Evolutionary conservation across 64 coral and sea anemone species (phyloP).

Genomic region (Porites australiensis): DNA sequence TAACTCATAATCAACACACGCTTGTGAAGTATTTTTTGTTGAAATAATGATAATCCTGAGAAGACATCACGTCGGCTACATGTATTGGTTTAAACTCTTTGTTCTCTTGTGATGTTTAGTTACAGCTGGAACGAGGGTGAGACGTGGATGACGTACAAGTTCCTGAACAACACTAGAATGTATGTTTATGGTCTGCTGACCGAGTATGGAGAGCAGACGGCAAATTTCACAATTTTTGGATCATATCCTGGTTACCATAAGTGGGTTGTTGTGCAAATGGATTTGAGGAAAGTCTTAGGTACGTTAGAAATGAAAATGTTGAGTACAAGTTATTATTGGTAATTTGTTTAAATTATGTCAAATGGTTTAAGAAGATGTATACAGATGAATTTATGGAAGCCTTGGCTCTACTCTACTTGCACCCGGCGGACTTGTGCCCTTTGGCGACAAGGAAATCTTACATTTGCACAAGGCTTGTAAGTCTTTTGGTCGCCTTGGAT

Average conservation of each 20-base stretch:
- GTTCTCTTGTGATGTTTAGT: slow-evolving; percentile 48
- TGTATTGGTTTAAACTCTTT: neutral
- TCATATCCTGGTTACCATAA: slow-evolving; percentile 71
- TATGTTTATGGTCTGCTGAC: slow-evolving; percentile 96
- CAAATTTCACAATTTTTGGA: slow-evolving; percentile 91
- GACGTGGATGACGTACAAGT: slow-evolving; percentile 76
- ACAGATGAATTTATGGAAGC: no score
- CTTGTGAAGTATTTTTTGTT: no score
- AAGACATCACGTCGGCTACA: no score
- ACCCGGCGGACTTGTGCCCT: no score
- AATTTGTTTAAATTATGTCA: no score
- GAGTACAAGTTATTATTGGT: neutral
- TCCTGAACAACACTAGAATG: slow-evolving; percentile 71
- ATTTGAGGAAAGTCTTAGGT: slow-evolving; percentile 83
- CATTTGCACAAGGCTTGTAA: no score
- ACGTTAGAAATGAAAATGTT: neutral
- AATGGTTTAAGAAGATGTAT: no score
- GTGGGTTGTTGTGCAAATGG: slow-evolving; percentile 90
- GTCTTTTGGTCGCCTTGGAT: no score
- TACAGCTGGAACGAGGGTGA: slow-evolving; percentile 97
- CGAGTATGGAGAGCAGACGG: slow-evolving; percentile 86
- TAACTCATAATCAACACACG: no score
- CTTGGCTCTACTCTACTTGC: no score
- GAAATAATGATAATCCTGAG: no score
- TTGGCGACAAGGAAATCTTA: no score